Conservation (phyloP, 2,797 vertebrate genomes). For the Sebastes oblongus region DNA sequence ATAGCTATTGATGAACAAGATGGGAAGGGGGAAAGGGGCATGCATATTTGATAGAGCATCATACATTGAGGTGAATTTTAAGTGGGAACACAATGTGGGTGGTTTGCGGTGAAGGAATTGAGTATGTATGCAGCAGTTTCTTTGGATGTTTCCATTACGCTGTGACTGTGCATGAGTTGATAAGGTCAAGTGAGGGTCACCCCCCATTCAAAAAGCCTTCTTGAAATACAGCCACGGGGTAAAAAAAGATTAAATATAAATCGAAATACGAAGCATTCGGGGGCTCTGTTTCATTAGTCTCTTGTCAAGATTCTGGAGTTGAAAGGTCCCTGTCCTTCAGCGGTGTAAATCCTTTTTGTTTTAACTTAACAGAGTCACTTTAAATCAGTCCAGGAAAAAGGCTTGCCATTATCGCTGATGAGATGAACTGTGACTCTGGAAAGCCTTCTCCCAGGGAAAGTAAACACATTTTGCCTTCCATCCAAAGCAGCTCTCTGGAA, state of each 20-base stretch:
- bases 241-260: slow-evolving; percentile 6
- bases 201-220: not conserved
- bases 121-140: not conserved
- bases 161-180: not conserved
- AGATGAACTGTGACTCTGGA: slow-evolving; percentile 57
- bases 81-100: slow-evolving; percentile 54
- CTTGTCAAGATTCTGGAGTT: slow-evolving; percentile 23
- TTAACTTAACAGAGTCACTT: slow-evolving; percentile 43
- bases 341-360: slow-evolving; percentile 41
- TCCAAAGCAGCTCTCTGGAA: slow-evolving; percentile 8
- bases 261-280: not conserved
- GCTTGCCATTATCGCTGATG: slow-evolving; percentile 44
- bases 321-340: slow-evolving; percentile 35
- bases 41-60: slow-evolving; percentile 75
- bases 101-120: slow-evolving; percentile 17
- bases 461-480: slow-evolving; percentile 45
- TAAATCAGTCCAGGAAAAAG: slow-evolving; percentile 48
- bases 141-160: slow-evolving; percentile 5
- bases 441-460: slow-evolving; percentile 28
- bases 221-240: not conserved
- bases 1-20: slow-evolving; percentile 80
- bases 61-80: slow-evolving; percentile 63
- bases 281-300: slow-evolving; percentile 26
- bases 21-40: slow-evolving; percentile 58
- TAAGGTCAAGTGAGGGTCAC: slow-evolving; percentile 5